These are phyloP conservation scores for Calonectris borealis DNA, from an alignment of 2,113 vertebrate genomes.

Conservation along the genomic window DNA sequence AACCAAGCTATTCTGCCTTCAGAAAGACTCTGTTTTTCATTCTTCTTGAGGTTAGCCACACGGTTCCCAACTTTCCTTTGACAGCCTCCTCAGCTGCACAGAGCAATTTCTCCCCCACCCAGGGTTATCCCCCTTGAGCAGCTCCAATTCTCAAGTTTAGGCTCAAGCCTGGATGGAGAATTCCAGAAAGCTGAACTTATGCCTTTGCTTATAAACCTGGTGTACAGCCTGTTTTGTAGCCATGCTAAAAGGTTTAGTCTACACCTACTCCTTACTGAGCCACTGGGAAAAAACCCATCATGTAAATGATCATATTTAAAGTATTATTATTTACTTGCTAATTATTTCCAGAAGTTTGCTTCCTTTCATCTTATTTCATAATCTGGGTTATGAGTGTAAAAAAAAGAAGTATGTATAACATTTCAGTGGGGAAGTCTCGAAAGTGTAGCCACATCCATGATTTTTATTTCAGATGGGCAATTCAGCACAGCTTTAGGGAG, in stretches of 20 bases:
- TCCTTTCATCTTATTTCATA: neutral
- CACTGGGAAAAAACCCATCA: neutral
- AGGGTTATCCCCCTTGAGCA: too few species aligned
- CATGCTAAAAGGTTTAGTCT: neutral
- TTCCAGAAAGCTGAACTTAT: neutral
- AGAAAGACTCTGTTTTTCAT: neutral
- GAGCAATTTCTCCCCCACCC: neutral
- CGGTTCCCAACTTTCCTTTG: neutral
- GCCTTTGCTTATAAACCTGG: neutral
- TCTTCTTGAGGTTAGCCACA: neutral
- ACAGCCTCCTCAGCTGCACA: neutral
- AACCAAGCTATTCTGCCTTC: neutral
- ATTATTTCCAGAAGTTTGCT: neutral
- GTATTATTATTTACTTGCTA: neutral
- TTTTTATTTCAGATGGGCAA: neutral
- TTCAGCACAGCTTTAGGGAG: neutral
- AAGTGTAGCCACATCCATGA: neutral
- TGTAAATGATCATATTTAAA: neutral
- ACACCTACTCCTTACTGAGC: neutral
- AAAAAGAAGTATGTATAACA: neutral
- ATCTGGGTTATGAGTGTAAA: neutral
- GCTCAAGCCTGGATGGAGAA: neutral
- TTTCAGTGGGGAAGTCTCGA: neutral
- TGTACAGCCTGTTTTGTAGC: neutral
- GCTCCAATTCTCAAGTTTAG: neutral